Evolutionary conservation across 1,140 invertebrate species (phyloP).

Genomic region (Formica selysi): DNA sequence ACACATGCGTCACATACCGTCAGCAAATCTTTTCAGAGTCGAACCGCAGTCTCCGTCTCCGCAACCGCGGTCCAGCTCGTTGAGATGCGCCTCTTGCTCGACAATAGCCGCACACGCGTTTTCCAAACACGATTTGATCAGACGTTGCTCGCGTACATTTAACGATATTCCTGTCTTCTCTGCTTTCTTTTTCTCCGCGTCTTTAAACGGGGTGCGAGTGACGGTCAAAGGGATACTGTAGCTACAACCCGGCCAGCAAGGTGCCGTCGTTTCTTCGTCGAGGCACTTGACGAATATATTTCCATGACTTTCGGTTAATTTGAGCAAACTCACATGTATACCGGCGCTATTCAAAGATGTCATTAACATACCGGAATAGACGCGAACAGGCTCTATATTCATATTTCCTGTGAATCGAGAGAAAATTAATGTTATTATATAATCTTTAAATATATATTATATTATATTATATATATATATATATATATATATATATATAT

Average conservation of each 20-base stretch:
- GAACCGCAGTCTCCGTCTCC: constrained; percentile 95
- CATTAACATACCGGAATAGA: constrained; percentile 91
- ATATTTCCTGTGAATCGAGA: constrained; percentile 86
- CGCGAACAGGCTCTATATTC: constrained; percentile 87
- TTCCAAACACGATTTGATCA: constrained; percentile 86
- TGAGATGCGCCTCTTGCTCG: constrained; percentile 88
- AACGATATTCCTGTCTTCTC: constrained; percentile 82
- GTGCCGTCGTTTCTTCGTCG: constrained; percentile 88
- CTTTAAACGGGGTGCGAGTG: background rate
- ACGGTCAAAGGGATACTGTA: constrained; percentile 75
- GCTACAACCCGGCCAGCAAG: constrained; percentile 88
- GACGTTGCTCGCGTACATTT: constrained; percentile 76
- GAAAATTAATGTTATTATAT: background rate
- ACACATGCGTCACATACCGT: constrained; percentile 82
- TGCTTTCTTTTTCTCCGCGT: constrained; percentile 46
- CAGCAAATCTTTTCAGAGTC: constrained; percentile 89
- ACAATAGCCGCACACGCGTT: constrained; percentile 87
- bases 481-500: too few species aligned
- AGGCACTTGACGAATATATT: constrained; percentile 87
- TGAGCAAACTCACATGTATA: constrained; percentile 91
- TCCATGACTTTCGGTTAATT: constrained; percentile 85
- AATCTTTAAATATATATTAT: background rate
- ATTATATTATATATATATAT: too few species aligned
- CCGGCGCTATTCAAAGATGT: constrained; percentile 94
- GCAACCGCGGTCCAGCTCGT: constrained; percentile 91